Evolutionary conservation across 2,113 vertebrate species (phyloP), one percentile per base, ranked within the genome.

Genomic region (Apaloderma vittatum): DNA sequence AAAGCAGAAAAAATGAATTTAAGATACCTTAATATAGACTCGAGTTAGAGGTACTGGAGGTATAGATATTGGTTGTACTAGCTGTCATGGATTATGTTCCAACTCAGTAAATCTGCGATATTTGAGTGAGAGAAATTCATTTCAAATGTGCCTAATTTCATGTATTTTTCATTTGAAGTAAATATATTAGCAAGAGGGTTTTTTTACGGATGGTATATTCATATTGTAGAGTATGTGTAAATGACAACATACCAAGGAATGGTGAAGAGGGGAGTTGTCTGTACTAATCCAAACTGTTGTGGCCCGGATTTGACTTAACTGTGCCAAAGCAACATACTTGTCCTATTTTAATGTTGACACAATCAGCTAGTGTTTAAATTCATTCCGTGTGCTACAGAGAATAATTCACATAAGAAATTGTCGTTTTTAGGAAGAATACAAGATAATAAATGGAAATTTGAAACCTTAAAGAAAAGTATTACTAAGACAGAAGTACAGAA

Each of bases 291-390:
- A 93, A 80, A 83, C 72, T 94, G 94, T 46, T 74, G 62, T 94
- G 87, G 92, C 70, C 43, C 68, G 61, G 62, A 76, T 82, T 87
- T 96, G 66, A 67, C 70, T 92, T 70, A 57, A n/a, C 80, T 86
- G 51, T 94, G 95, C 65, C 90, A 93, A 96, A 76, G 81, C 71
- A 83, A 84, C 61, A 77, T 93, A 93, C 96, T 98, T 87, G 45
- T 82, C 82, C 68, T 97, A 71, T 95, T 97, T 97, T 96, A 96
- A 91, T 75, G 22, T 89, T 80, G 72, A 37, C 32, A 34, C 37
- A 74, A 96, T 97, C 65, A 83, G 58, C 70, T 92, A 88, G 78
- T 88, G 71, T 96, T 96, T 72, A 93, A 74, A 92, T 97, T 75
- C 78, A 88, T 95, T 91, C 93, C 71, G 16, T 93, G 62, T 94